Conservation (phyloP, 2,113 vertebrate species). For the Onychorhynchus coronatus region DNA sequence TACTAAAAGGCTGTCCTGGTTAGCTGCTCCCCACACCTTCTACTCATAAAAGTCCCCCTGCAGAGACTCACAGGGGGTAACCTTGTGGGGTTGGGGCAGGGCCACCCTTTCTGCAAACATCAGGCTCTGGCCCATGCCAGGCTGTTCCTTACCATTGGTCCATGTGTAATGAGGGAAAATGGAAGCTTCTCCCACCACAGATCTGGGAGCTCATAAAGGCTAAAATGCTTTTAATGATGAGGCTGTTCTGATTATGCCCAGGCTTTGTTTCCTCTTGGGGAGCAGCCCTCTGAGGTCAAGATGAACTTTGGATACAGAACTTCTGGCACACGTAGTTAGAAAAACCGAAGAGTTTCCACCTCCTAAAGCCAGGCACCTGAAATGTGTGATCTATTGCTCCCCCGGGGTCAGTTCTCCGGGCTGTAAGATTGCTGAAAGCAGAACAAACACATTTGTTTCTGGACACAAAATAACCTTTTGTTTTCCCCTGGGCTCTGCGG, state of each 20-base stretch:
- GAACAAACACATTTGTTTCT: slow-evolving; percentile 62
- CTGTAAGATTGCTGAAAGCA: slow-evolving; percentile 41
- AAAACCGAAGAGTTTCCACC: slow-evolving; percentile 55
- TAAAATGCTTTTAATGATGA: not conserved
- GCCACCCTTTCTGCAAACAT: not conserved
- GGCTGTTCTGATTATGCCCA: not conserved
- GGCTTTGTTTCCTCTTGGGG: slow-evolving; percentile 18
- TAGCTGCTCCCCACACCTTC: not conserved
- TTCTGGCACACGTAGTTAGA: not conserved
- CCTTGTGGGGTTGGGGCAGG: not conserved
- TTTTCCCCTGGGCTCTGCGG: not conserved
- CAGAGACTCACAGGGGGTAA: not conserved
- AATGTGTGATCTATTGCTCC: slow-evolving; percentile 49
- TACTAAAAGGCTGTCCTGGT: not conserved
- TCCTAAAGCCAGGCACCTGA: slow-evolving; percentile 64
- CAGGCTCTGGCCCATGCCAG: not conserved
- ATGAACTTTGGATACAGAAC: slow-evolving; percentile 56
- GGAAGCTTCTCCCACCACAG: not conserved
- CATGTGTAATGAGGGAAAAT: not conserved
- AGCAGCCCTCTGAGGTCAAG: slow-evolving; percentile 37
- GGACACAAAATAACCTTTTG: slow-evolving; percentile 2
- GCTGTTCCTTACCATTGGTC: not conserved
- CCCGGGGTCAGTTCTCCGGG: slow-evolving; percentile 34
- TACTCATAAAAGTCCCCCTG: not conserved
- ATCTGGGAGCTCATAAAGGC: slow-evolving; percentile 19